Evolutionary conservation across 2,113 vertebrate genomes (phyloP).

Genomic region (Mormyrus lacerda): DNA sequence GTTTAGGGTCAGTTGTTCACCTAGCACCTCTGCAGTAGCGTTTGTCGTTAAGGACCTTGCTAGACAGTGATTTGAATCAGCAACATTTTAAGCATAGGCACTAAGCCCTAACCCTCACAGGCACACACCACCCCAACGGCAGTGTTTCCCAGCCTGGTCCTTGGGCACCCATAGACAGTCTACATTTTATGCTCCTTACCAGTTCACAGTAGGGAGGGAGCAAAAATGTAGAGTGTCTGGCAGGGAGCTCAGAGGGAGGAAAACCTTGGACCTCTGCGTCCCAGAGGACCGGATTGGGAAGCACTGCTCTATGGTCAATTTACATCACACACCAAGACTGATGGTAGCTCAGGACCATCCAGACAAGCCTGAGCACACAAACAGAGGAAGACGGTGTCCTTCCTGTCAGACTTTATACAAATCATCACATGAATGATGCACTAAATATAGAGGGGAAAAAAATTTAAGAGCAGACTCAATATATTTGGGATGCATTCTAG

Average conservation of each 20-base stretch:
- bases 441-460: not conserved
- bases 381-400: not conserved
- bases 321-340: not conserved
- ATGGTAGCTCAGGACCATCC: not conserved
- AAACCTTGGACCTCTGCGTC: not conserved
- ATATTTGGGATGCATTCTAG: not conserved
- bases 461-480: not conserved
- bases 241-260: not conserved
- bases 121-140: not conserved
- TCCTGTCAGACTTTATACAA: not conserved
- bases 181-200: not conserved
- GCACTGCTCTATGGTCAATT: not conserved
- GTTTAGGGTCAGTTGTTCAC: not conserved
- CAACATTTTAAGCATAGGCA: not conserved
- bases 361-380: not conserved
- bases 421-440: not conserved
- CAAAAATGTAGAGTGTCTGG: not conserved
- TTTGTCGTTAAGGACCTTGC: not conserved
- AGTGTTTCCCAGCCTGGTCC: not conserved
- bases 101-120: not conserved
- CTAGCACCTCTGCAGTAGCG: not conserved
- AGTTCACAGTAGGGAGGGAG: not conserved
- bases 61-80: not conserved
- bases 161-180: not conserved
- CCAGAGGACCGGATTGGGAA: not conserved